phyloP scores from a whole-genome alignment of 1,140 invertebrate genomes.

The Lordiphosa mommai region DNA sequence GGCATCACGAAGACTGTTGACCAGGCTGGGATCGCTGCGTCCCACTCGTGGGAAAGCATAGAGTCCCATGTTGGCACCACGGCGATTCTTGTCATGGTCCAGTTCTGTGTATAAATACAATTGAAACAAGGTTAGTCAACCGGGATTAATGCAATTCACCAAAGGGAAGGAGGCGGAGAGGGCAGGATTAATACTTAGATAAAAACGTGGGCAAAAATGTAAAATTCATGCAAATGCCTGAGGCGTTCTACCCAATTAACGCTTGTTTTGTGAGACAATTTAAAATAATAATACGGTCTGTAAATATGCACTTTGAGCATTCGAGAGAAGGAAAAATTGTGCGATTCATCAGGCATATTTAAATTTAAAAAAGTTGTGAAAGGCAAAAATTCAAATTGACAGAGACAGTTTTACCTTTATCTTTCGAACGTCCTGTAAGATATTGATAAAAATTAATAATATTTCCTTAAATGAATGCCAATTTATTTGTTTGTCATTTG shows the following conservation, averaged over 20 bases:
- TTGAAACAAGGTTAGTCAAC: slow-evolving; percentile 6
- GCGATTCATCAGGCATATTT: background rate
- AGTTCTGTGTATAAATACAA: slow-evolving; percentile 27
- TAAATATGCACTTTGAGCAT: slow-evolving; percentile 1
- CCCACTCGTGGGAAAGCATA: slow-evolving; percentile 82
- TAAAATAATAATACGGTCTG: slow-evolving; percentile 4
- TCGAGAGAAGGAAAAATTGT: background rate
- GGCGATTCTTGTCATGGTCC: slow-evolving; percentile 62
- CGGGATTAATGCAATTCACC: slow-evolving; percentile 12
- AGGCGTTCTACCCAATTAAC: slow-evolving; percentile 8
- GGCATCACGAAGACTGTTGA: slow-evolving; percentile 59
- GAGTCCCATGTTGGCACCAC: slow-evolving; percentile 80
- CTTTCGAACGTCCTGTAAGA: slow-evolving; percentile 25
- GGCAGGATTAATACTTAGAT: background rate
- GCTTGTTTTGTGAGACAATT: background rate
- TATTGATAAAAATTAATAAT: background rate
- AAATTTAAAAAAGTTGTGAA: background rate
- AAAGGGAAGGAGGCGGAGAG: background rate
- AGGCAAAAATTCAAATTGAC: background rate
- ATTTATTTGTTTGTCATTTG: background rate
- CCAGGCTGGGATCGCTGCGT: slow-evolving; percentile 79
- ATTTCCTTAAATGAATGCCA: background rate
- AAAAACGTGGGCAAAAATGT: background rate
- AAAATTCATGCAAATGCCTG: slow-evolving; percentile 13
- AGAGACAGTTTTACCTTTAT: slow-evolving; percentile 20